Conservation (phyloP, 2,888 invertebrate genomes). For the Agrochola lota region DNA sequence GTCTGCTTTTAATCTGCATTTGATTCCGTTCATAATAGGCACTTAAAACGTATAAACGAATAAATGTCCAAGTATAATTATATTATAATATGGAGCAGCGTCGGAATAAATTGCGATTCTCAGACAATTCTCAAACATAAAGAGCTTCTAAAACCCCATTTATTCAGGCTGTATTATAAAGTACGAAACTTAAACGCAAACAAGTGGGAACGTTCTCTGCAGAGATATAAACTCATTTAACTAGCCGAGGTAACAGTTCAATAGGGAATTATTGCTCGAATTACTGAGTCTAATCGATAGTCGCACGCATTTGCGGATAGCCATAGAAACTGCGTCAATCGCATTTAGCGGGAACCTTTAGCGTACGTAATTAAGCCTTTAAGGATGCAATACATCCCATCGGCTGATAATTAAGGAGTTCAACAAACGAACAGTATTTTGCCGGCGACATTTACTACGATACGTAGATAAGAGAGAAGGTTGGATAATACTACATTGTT, state of each 20-base stretch:
- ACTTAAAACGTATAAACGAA: constrained; percentile 61
- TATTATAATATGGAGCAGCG: constrained; percentile 56
- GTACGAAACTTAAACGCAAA: constrained; percentile 69
- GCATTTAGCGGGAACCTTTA: constrained; percentile 66
- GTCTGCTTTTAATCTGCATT: constrained; percentile 60
- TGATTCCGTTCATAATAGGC: constrained; percentile 59
- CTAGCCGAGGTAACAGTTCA: constrained; percentile 79
- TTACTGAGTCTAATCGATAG: constrained; percentile 81
- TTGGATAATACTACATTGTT: constrained; percentile 63
- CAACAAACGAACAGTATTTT: constrained; percentile 69
- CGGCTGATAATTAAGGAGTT: constrained; percentile 73
- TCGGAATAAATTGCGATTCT: constrained; percentile 55
- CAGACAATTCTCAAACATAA: constrained; percentile 63
- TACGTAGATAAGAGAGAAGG: constrained; percentile 61
- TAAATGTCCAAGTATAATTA: constrained; percentile 60
- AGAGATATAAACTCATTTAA: constrained; percentile 78
- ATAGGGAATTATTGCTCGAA: constrained; percentile 83
- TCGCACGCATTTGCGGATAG: constrained; percentile 78
- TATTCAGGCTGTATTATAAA: constrained; percentile 65
- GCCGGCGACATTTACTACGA: constrained; percentile 63
- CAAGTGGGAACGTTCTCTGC: constrained; percentile 68
- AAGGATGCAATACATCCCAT: constrained; percentile 75
- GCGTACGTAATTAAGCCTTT: constrained; percentile 77
- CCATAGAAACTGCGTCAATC: constrained; percentile 77
- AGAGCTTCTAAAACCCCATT: constrained; percentile 61